phyloP scores from a whole-genome alignment of 2,113 vertebrate species.

The Cavia aperea region DNA sequence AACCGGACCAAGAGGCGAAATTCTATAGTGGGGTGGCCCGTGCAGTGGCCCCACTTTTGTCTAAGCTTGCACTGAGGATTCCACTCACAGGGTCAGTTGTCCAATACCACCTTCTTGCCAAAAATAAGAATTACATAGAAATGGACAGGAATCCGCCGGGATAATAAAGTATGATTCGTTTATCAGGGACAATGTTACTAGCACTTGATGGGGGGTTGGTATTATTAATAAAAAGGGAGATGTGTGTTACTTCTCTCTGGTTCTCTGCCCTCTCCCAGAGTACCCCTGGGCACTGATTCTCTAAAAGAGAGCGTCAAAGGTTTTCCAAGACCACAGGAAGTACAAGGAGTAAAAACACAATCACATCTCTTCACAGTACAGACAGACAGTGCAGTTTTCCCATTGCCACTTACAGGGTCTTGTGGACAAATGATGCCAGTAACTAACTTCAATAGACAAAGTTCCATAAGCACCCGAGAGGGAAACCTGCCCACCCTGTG shows the following conservation, averaged over 20 bases:
- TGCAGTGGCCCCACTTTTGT: rapidly evolving
- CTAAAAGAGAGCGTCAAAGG: rapidly evolving
- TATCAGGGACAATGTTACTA: background rate
- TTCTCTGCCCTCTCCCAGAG: background rate
- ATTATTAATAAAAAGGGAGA: background rate
- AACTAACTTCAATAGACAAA: background rate
- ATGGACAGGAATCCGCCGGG: background rate
- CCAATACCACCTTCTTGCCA: rapidly evolving
- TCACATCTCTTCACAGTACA: background rate
- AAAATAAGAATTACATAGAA: background rate
- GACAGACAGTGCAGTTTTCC: background rate
- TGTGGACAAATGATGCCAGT: background rate
- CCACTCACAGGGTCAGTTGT: rapidly evolving
- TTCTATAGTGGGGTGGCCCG: no score
- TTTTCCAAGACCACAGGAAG: background rate
- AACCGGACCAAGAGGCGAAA: rapidly evolving
- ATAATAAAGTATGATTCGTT: background rate
- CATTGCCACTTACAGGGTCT: background rate
- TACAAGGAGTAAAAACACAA: background rate
- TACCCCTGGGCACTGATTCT: rapidly evolving
- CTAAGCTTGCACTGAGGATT: no score
- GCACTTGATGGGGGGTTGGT: background rate
- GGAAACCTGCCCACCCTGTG: background rate
- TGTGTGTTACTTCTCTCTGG: background rate
- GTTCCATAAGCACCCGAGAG: no score